Evolutionary conservation across 2,113 vertebrate genomes (phyloP).

Genomic region (Pyrgilauda ruficollis): DNA sequence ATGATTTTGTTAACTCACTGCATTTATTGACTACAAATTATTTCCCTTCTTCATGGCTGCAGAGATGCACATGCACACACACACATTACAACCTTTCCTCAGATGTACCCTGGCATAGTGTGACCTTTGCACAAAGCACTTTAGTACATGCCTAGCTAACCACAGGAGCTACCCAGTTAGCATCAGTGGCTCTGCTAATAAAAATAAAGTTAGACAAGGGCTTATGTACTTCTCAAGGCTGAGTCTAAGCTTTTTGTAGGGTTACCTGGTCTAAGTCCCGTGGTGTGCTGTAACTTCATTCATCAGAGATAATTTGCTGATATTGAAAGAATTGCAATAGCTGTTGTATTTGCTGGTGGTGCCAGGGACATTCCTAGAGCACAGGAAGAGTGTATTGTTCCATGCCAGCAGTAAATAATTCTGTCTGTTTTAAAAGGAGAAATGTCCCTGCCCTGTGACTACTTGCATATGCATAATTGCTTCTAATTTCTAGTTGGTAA

Average conservation of each 20-base stretch:
- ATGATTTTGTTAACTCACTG: neutral
- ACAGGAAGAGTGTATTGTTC: neutral
- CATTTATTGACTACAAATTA: neutral
- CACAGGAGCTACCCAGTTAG: no score
- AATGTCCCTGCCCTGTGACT: neutral
- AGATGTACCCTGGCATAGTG: neutral
- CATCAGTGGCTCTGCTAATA: neutral
- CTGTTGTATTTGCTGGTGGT: neutral
- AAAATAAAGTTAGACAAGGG: neutral
- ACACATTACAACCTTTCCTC: neutral
- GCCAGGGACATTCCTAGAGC: neutral
- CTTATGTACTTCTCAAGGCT: neutral
- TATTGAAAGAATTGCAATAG: neutral
- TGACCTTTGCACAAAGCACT: neutral
- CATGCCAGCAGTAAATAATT: neutral
- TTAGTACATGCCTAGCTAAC: neutral
- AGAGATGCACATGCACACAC: no score
- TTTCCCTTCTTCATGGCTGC: neutral
- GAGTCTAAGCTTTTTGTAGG: neutral
- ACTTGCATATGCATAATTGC: neutral
- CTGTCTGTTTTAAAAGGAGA: neutral
- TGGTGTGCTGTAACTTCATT: neutral
- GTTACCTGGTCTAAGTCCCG: neutral
- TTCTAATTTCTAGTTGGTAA: conserved; percentile 15
- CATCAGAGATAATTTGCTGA: neutral